Percentiles rank a stretch among this genome's conserved stretches.
Evolutionary conservation across 1,140 invertebrate genomes (phyloP).

Genomic region (Papilio xuthus): DNA sequence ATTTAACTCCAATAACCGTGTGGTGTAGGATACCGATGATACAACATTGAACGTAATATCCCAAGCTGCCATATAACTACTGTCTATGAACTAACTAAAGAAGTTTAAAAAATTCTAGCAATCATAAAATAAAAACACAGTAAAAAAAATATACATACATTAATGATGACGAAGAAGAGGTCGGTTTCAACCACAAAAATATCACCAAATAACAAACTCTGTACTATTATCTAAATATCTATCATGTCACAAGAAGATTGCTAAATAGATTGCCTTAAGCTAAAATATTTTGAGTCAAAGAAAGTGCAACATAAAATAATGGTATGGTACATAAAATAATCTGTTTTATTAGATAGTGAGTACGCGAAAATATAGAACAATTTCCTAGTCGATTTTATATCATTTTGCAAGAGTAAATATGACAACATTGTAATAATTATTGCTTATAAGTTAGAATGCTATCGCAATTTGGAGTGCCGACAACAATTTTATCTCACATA

Average conservation of each 20-base stretch:
- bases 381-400: not conserved
- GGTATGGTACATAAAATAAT: not conserved
- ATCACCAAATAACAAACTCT: not conserved
- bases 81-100: not conserved
- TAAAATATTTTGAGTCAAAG: not conserved
- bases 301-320: not conserved
- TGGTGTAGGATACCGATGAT: not conserved
- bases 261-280: not conserved
- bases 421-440: constrained; percentile 50
- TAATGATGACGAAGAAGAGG: not conserved
- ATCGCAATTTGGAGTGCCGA: constrained; percentile 58
- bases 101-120: not conserved
- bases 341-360: not conserved
- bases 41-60: not conserved
- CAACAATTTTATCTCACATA: constrained; percentile 62
- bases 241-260: not conserved
- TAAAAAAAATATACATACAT: not conserved
- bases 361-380: not conserved
- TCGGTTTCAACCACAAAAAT: not conserved
- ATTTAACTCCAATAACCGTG: not conserved
- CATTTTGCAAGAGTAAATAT: not conserved
- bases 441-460: constrained; percentile 69
- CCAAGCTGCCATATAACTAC: not conserved
- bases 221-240: not conserved
- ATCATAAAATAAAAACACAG: constrained; percentile 1